Percentiles rank a stretch among this genome's conserved stretches.
phyloP scores from a whole-genome alignment of 2,888 invertebrate genomes.

The Aricia artaxerxes region DNA sequence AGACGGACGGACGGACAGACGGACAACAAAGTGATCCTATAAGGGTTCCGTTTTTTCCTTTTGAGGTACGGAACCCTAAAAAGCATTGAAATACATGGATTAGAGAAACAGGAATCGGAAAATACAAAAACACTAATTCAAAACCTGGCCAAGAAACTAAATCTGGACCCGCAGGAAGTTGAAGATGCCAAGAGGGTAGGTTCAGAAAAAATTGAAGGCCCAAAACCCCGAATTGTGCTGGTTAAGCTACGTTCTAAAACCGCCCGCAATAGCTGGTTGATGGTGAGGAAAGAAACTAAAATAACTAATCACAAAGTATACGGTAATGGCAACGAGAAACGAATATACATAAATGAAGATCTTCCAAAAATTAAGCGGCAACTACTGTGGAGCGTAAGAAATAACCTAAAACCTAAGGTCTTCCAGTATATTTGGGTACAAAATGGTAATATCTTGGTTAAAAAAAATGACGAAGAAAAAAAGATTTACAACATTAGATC shows the following conservation, averaged over 20 bases:
- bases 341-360: neutral
- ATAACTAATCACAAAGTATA: neutral
- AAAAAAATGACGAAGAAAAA: neutral
- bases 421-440: neutral
- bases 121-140: neutral
- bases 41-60: too few relatives aligned
- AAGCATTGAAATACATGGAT: too few relatives aligned
- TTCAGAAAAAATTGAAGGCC: neutral
- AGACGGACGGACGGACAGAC: too few relatives aligned
- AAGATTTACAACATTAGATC: neutral
- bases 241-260: neutral
- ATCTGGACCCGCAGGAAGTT: neutral
- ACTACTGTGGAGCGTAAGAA: neutral
- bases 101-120: neutral
- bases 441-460: slow-evolving; percentile 4
- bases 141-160: neutral
- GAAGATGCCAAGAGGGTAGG: neutral
- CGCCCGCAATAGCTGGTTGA: neutral
- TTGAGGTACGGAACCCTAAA: too few relatives aligned
- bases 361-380: neutral
- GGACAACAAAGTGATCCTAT: too few relatives aligned
- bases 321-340: neutral
- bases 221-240: neutral
- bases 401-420: neutral
- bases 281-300: neutral